Conservation (phyloP, 2,888 invertebrate species). For the Craniophora ligustri region DNA sequence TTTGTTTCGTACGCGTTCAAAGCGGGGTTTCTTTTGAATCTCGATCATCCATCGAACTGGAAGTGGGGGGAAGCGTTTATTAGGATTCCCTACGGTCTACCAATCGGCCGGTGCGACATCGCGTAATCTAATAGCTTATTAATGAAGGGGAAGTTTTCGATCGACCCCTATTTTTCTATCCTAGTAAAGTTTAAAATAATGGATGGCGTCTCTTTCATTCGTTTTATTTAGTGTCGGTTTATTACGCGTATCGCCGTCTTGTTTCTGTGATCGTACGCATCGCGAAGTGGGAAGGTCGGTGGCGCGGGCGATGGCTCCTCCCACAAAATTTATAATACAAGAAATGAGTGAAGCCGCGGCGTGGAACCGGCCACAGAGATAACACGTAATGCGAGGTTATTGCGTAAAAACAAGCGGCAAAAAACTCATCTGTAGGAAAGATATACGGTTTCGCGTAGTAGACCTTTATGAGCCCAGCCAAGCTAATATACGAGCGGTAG, state of each 20-base stretch:
- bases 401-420: constrained; percentile 85
- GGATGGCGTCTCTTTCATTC: constrained; percentile 71
- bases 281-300: constrained; percentile 81
- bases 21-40: constrained; percentile 88
- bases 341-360: constrained; percentile 81
- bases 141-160: constrained; percentile 84
- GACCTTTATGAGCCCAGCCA: constrained; percentile 78
- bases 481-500: constrained; percentile 77
- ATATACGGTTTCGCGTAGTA: constrained; percentile 77
- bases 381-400: constrained; percentile 82
- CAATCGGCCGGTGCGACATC: constrained; percentile 84
- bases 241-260: constrained; percentile 79
- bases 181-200: constrained; percentile 83
- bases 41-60: constrained; percentile 85
- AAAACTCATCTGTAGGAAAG: constrained; percentile 76
- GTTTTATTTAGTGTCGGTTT: constrained; percentile 70
- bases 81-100: constrained; percentile 87
- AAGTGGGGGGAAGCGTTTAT: constrained; percentile 86
- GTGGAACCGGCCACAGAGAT: constrained; percentile 80
- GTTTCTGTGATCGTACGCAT: constrained; percentile 69
- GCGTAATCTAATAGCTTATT: constrained; percentile 89
- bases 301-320: constrained; percentile 78
- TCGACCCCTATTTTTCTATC: constrained; percentile 85
- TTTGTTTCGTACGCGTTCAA: constrained; percentile 85
- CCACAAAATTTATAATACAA: constrained; percentile 87